Evolutionary conservation across 2,888 invertebrate genomes (phyloP), one percentile per base, ranked within the genome.

Genomic region (Spodoptera exigua): DNA sequence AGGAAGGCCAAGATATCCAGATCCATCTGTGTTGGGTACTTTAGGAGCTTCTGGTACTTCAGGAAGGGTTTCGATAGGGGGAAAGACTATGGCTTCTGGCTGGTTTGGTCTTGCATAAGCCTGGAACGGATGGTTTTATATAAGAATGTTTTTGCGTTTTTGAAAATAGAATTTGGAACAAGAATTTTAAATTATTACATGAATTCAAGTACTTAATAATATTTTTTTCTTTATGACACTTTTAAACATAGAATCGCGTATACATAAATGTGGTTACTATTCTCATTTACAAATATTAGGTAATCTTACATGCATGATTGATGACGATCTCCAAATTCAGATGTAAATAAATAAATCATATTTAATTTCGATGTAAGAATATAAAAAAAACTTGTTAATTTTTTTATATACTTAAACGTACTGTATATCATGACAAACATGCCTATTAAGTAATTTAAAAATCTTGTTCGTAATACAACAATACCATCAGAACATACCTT

Each of bases 401-500:
- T 21, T 5, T 1, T 3, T 21, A 18, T 3, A 40, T 1, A 40
- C 4, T 10, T 39, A 11, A 16, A 3, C 2, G 11, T 0, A 1
- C 16, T 14, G 13, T 9, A 4, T 16, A n/a, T n/a, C n/a, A n/a
- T n/a, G n/a, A n/a, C 2, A 9, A 4, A 41, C 12, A 7, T 1
- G 7, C 4, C 1, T 5, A 5, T 2, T 10, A 11, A 34, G 10
- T n/a, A 9, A 39, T 39, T 51, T 11, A 46, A 49, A 63, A 56
- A 49, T 41, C 36, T 46, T 56, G 16, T 37, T 32, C 18, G 3
- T 9, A 12, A 2, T 10, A 4, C n/a, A 5, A n/a, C 18, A 13
- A 12, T 18, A 37, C 9, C 11, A 27, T 21, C 17, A 13, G 12
- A 56, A 73, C 72, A 9, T 70, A 73, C 74, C 65, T 74, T n/a